Evolutionary conservation across 2,888 invertebrate genomes (phyloP).

Genomic region (Herminia tarsipennalis): DNA sequence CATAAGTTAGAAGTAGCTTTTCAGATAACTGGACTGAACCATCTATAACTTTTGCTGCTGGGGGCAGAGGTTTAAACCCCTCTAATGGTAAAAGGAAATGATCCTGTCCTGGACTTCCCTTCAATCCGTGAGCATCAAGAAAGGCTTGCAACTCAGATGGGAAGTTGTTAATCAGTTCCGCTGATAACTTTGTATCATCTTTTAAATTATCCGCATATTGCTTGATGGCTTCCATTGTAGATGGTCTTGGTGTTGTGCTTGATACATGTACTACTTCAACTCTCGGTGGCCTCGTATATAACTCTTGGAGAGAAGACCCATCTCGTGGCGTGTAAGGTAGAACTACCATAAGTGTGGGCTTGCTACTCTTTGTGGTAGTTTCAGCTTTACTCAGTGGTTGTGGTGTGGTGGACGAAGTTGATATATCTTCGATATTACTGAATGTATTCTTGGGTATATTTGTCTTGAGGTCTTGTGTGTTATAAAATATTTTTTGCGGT

Average conservation of each 20-base stretch:
- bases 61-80: constrained; percentile 78
- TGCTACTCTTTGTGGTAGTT: constrained; percentile 61
- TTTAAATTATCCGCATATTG: constrained; percentile 48
- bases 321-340: constrained; percentile 87
- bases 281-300: constrained; percentile 88
- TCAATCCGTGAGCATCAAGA: constrained; percentile 71
- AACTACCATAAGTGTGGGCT: constrained; percentile 87
- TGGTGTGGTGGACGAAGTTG: no score
- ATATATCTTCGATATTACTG: constrained; percentile 40
- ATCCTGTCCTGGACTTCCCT: constrained; percentile 69
- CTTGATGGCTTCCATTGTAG: constrained; percentile 49
- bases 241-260: constrained; percentile 60
- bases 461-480: no score
- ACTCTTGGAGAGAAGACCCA: constrained; percentile 85
- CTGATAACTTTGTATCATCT: constrained; percentile 37
- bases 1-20: constrained; percentile 75
- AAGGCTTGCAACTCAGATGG: constrained; percentile 74
- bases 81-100: constrained; percentile 75
- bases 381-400: constrained; percentile 48
- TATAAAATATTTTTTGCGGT: no score
- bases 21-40: constrained; percentile 75
- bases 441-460: constrained; percentile 36
- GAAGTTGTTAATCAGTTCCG: constrained; percentile 59
- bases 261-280: constrained; percentile 81
- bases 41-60: constrained; percentile 69